phyloP scores from a whole-genome alignment of 92 coral and sea anemone genomes.

The Parazoanthus atlanticus region DNA sequence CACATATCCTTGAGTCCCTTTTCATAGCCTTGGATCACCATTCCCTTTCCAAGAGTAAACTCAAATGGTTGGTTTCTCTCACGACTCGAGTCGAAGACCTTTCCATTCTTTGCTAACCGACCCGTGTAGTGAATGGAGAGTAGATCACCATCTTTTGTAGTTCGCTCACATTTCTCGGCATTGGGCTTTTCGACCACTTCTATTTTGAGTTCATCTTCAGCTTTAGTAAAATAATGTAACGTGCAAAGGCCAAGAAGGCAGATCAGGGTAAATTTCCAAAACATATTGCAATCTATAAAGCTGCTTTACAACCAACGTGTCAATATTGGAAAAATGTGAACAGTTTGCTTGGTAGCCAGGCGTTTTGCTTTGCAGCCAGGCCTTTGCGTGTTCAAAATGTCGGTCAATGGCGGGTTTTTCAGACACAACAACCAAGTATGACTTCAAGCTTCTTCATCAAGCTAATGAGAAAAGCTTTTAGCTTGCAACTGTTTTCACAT shows the following conservation, averaged over 20 bases:
- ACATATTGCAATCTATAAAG: constrained; percentile 10
- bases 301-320: constrained; percentile 18
- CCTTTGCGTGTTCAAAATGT: constrained; percentile 29
- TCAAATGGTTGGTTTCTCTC: constrained; percentile 85
- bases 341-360: constrained; percentile 11
- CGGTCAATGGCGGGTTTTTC: constrained; percentile 30
- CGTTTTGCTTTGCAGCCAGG: constrained; percentile 30
- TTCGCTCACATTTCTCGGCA: constrained; percentile 70
- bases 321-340: not conserved
- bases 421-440: not conserved
- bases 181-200: constrained; percentile 80
- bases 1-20: constrained; percentile 96
- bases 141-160: constrained; percentile 70
- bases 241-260: constrained; percentile 17
- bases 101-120: constrained; percentile 71
- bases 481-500: not conserved
- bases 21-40: constrained; percentile 98
- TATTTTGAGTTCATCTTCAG: constrained; percentile 69
- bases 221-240: not conserved
- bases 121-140: constrained; percentile 90
- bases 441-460: not conserved
- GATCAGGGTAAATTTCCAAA: constrained; percentile 5
- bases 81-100: constrained; percentile 85
- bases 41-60: constrained; percentile 91
- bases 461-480: not conserved